These are phyloP conservation scores for Dolomedes plantarius DNA, from an alignment of 2,888 invertebrate genomes.

Conservation along the genomic window DNA sequence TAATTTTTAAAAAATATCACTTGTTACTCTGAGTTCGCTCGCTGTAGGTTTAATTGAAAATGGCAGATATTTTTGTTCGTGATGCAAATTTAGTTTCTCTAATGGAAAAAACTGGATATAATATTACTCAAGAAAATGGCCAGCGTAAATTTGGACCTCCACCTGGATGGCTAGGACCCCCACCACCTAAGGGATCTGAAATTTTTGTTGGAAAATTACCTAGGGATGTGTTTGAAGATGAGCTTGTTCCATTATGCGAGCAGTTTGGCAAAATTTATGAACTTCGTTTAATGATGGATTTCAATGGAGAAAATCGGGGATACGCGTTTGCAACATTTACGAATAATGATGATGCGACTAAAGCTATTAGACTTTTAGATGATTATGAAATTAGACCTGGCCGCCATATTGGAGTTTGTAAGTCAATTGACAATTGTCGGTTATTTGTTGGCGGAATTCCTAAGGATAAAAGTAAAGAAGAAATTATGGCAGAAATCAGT, in stretches of 20 bases:
- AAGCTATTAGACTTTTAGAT: constrained; percentile 83
- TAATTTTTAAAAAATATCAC: background rate
- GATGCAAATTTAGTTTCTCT: constrained; percentile 35
- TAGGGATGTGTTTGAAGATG: constrained; percentile 86
- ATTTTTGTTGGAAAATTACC: constrained; percentile 88
- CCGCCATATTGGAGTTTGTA: constrained; percentile 84
- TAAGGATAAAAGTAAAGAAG: constrained; percentile 82
- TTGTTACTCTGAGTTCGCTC: no score
- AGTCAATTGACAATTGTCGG: constrained; percentile 88
- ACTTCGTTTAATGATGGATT: constrained; percentile 85
- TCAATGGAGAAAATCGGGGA: constrained; percentile 86
- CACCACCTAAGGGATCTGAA: constrained; percentile 84
- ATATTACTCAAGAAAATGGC: constrained; percentile 85
- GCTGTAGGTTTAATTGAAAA: constrained; percentile 8
- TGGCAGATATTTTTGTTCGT: constrained; percentile 49
- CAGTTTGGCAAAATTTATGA: constrained; percentile 84
- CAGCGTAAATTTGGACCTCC: constrained; percentile 84
- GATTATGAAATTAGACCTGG: constrained; percentile 83
- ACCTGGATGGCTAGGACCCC: constrained; percentile 79
- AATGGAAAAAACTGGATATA: constrained; percentile 75
- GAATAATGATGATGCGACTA: constrained; percentile 80
- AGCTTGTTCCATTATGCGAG: constrained; percentile 84
- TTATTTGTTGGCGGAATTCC: constrained; percentile 87
- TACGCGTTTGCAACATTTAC: constrained; percentile 85
- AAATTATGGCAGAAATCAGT: constrained; percentile 80